These are phyloP conservation scores for Phalanger gymnotis DNA, from an alignment of 2,797 vertebrate genomes.

Conservation along the genomic window DNA sequence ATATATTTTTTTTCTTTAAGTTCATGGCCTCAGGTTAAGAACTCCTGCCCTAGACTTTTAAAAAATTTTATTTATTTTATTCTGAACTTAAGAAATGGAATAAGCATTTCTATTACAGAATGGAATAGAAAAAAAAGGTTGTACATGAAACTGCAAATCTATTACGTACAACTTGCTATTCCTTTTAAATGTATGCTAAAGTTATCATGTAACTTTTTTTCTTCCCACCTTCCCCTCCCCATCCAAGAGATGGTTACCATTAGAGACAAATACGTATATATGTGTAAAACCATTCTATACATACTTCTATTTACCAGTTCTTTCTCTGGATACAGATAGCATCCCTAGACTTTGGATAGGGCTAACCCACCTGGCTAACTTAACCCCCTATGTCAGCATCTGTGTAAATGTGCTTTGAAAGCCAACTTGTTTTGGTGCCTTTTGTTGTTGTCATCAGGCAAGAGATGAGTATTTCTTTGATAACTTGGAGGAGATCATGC, in stretches of 20 bases:
- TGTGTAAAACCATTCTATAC: background rate
- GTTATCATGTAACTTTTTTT: background rate
- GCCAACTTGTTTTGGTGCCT: background rate
- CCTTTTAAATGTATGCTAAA: background rate
- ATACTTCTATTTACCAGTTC: background rate
- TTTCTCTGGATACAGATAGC: background rate
- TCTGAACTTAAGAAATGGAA: background rate
- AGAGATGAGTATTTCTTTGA: background rate
- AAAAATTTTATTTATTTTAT: background rate
- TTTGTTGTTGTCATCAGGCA: background rate
- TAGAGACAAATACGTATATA: background rate
- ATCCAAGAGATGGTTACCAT: background rate
- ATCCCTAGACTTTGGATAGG: background rate
- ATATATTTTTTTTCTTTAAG: too few relatives aligned
- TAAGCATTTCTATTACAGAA: background rate
- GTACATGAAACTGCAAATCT: background rate
- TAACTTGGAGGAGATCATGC: background rate
- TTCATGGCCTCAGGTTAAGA: background rate
- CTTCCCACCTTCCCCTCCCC: too few relatives aligned
- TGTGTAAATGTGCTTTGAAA: background rate
- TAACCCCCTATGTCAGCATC: background rate
- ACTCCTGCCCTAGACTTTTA: background rate
- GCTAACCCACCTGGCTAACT: too few relatives aligned
- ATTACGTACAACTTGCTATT: background rate
- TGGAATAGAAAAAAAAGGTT: background rate